Evolutionary conservation across 2,797 vertebrate genomes (phyloP), one percentile per base, ranked within the genome.

Genomic region (Poecilia gillii): DNA sequence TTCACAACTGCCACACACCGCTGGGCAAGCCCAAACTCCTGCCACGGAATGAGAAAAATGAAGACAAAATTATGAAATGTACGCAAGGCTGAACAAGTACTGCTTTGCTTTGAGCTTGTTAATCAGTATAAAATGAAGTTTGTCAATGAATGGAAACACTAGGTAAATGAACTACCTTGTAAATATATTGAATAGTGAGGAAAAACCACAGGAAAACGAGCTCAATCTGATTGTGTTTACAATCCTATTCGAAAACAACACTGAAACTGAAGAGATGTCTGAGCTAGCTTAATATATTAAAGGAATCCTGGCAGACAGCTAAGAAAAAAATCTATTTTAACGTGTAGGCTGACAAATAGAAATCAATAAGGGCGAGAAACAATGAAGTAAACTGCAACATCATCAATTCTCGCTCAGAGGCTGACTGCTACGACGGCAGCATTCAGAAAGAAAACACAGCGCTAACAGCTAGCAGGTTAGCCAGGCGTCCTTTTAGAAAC

Each of bases 391-490:
- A 74, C 1, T 81, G 82, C 77, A 83, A 11, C 4, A 79, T 59
- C 70, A 75, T 47, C 57, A 33, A 13, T 43, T 68, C 2, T 81
- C 73, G 28, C 49, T 47, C 0, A n/a, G 71, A 86, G 74, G 55
- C 66, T 16, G n/a, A 43, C 64, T 80, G 51, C 20, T 68, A 18
- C 51, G 23, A 46, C 72, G 74, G 51, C 11, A 39, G 12, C 78
- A 45, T 66, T 72, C 41, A 57, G 36, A 62, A 23, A 74, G 45
- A 49, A 41, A 78, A 78, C 70, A 72, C 72, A 57, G 75, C 62
- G 88, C 89, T 91, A 92, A 47, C 62, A 55, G 82, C 81, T 90
- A 91, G 75, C 74, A 31, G 55, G 53, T 81, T 90, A 91, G 77
- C 74, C 49, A 31, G 62, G 46, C 81, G 85, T 74, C 66, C 74